Conservation (phyloP, 2,888 invertebrate genomes). For the Plebejus anna region DNA sequence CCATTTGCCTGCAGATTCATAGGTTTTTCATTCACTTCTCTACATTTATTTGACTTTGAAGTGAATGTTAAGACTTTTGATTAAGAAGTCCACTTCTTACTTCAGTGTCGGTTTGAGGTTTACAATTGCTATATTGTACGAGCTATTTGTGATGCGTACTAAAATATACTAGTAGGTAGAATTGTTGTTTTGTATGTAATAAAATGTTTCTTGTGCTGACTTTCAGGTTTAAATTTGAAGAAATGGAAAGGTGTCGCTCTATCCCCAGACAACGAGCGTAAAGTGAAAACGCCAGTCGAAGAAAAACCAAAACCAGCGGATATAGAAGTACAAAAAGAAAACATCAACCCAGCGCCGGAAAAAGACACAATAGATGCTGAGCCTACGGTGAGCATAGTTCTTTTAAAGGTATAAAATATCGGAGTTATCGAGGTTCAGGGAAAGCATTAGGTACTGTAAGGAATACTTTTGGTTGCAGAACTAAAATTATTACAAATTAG, state of each 20-base stretch:
- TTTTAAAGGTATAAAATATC: no score
- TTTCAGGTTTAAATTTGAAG: slow-evolving; percentile 79
- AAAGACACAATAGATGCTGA: slow-evolving; percentile 54
- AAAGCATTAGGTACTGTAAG: no score
- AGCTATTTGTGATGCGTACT: not conserved
- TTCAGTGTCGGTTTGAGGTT: no score
- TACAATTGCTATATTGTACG: not conserved
- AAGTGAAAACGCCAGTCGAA: slow-evolving; percentile 51
- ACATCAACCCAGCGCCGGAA: slow-evolving; percentile 60
- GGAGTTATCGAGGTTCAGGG: no score
- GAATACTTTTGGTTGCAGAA: no score
- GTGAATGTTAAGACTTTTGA: no score
- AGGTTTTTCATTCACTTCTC: no score
- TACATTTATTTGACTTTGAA: no score
- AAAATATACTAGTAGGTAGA: not conserved
- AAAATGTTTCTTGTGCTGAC: not conserved
- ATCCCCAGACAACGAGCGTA: slow-evolving; percentile 82
- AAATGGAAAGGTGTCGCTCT: slow-evolving; percentile 90
- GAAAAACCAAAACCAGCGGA: slow-evolving; percentile 45
- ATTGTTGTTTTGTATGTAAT: not conserved
- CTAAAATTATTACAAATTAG: no score
- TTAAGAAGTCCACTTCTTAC: no score
- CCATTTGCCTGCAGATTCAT: no score
- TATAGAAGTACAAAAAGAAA: slow-evolving; percentile 64
- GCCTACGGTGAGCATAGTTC: slow-evolving; percentile 59